Evolutionary conservation across 1,140 invertebrate species (phyloP).

Genomic region (Saxidomus purpurata): DNA sequence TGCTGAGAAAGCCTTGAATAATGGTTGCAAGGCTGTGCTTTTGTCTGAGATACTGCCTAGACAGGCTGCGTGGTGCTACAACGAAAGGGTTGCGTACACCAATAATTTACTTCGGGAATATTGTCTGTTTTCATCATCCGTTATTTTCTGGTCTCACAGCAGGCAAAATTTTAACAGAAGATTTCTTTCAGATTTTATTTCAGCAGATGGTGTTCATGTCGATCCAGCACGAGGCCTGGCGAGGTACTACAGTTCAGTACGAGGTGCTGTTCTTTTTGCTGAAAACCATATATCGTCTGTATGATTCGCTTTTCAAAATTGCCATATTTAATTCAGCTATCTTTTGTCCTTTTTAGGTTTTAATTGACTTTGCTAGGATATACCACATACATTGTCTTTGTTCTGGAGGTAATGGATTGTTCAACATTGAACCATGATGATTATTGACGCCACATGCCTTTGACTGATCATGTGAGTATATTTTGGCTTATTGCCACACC

Average conservation of each 20-base stretch:
- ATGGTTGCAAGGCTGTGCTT: not conserved
- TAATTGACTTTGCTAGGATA: no score
- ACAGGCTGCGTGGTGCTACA: not conserved
- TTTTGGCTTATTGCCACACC: no score
- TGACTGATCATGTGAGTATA: no score
- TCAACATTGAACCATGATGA: no score
- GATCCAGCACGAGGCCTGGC: not conserved
- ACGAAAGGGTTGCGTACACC: not conserved
- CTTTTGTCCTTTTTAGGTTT: no score
- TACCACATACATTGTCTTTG: no score
- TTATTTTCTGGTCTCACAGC: not conserved
- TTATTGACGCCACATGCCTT: no score
- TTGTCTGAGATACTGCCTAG: not conserved
- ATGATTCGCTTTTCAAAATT: no score
- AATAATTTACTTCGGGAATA: not conserved
- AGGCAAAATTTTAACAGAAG: not conserved
- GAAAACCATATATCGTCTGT: no score
- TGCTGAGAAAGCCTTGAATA: not conserved
- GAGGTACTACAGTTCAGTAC: not conserved
- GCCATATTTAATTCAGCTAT: no score
- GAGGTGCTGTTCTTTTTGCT: not conserved
- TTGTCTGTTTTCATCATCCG: not conserved
- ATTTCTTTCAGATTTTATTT: not conserved
- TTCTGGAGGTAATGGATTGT: no score
- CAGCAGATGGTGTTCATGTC: not conserved